phyloP scores from a whole-genome alignment of 37 sponge, comb jelly and placozoan genomes.

The Cladorhizidae sp. region DNA sequence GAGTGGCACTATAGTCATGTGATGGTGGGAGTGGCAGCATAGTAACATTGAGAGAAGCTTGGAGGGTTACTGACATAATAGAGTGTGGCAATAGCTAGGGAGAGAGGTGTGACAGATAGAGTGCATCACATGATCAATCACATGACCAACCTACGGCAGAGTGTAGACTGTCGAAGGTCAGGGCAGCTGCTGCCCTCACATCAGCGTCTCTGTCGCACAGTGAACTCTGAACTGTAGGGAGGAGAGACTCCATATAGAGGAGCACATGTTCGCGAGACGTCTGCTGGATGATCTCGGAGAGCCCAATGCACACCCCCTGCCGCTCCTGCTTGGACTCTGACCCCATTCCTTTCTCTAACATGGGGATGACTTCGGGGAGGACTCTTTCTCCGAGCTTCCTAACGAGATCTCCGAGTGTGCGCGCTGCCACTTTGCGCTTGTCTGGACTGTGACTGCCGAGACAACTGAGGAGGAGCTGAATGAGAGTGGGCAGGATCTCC shows the following conservation, averaged over 20 bases:
- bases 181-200: constrained; percentile 92
- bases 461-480: constrained; percentile 78
- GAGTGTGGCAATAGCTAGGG: too few species aligned
- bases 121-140: too few species aligned
- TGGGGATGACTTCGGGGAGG: constrained; percentile 95
- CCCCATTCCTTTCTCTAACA: constrained; percentile 82
- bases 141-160: constrained; percentile 74
- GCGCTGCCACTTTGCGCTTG: constrained; percentile 89
- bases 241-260: constrained; percentile 74
- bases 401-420: constrained; percentile 94
- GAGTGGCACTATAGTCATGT: too few species aligned
- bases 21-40: too few species aligned
- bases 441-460: constrained; percentile 84
- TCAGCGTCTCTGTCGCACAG: constrained; percentile 79
- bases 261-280: constrained; percentile 83
- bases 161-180: constrained; percentile 91
- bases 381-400: constrained; percentile 96
- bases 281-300: constrained; percentile 91
- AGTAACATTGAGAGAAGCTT: too few species aligned
- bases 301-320: constrained; percentile 97
- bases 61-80: too few species aligned
- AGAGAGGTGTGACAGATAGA: too few species aligned
- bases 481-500: constrained; percentile 94
- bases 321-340: constrained; percentile 64
- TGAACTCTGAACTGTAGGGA: constrained; percentile 79